These are phyloP conservation scores for Rhinophrynus dorsalis DNA, from an alignment of 2,797 vertebrate species.

Conservation along the genomic window DNA sequence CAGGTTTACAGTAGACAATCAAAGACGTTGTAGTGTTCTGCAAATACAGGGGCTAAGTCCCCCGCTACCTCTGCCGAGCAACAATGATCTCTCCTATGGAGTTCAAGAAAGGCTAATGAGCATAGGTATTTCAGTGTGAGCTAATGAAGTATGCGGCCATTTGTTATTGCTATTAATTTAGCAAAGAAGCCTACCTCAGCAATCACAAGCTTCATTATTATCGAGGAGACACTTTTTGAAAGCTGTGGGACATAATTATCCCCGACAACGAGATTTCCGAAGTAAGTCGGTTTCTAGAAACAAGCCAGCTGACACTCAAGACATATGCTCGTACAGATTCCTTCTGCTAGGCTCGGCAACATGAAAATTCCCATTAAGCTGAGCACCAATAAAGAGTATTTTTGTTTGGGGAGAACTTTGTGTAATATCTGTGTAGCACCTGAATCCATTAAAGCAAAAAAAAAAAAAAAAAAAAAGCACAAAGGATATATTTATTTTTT, in stretches of 20 bases:
- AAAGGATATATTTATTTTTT: no score
- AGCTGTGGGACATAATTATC: conserved; percentile 30
- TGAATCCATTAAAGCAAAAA: no score
- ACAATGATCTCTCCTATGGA: background rate
- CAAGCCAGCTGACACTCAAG: background rate
- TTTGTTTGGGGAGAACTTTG: background rate
- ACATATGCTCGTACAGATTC: background rate
- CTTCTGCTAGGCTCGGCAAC: background rate
- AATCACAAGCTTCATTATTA: conserved; percentile 33
- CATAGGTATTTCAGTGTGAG: conserved; percentile 4
- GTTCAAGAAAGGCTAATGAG: conserved; percentile 26
- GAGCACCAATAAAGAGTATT: background rate
- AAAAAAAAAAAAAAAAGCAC: no score
- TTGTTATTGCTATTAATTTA: conserved; percentile 43
- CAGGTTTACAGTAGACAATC: background rate
- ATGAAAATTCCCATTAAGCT: background rate
- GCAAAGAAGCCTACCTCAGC: conserved; percentile 26
- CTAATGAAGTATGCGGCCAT: conserved; percentile 34
- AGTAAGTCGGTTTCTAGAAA: background rate
- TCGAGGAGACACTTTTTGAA: conserved; percentile 33
- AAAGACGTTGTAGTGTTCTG: background rate
- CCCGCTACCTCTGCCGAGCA: background rate
- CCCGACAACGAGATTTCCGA: background rate
- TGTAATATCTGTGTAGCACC: background rate
- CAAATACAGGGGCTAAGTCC: background rate